These are phyloP conservation scores for Melipona quadrifasciata DNA, from an alignment of 1,140 invertebrate species.

Conservation along the genomic window DNA sequence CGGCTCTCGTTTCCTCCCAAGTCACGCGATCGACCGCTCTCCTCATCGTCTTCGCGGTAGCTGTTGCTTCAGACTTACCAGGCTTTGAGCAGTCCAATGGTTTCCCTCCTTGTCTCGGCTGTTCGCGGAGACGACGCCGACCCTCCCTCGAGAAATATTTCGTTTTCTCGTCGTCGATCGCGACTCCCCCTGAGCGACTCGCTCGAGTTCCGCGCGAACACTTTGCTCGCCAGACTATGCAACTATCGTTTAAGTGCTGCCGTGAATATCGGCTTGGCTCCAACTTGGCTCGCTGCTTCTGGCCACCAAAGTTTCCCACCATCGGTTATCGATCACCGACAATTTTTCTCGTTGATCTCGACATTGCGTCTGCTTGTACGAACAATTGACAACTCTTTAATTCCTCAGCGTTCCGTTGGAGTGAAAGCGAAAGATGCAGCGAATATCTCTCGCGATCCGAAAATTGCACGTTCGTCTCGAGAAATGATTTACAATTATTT, in stretches of 20 bases:
- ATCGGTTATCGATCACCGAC: background rate
- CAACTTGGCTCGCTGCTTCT: background rate
- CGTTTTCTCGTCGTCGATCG: slow-evolving; percentile 19
- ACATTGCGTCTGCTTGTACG: background rate
- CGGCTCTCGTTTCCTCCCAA: slow-evolving; percentile 18
- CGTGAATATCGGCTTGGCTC: background rate
- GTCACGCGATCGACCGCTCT: slow-evolving; percentile 13
- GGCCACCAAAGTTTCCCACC: background rate
- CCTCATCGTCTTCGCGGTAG: background rate
- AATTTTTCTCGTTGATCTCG: background rate
- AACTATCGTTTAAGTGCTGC: background rate
- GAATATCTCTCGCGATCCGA: too few relatives aligned
- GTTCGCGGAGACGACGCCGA: too few relatives aligned
- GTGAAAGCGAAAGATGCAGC: too few relatives aligned
- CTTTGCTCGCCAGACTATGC: too few relatives aligned
- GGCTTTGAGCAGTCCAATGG: slow-evolving; percentile 10
- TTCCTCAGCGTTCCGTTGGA: too few relatives aligned
- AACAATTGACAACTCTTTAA: background rate
- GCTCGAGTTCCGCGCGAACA: background rate
- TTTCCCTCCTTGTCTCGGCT: background rate
- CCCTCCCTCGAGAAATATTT: background rate
- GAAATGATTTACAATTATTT: too few relatives aligned
- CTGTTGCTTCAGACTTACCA: slow-evolving; percentile 38
- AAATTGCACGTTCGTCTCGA: too few relatives aligned
- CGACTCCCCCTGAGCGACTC: background rate